Percentiles rank a stretch among this genome's conserved stretches.
Conservation (phyloP, 2,113 vertebrate species). For the Apodemus sylvaticus region DNA sequence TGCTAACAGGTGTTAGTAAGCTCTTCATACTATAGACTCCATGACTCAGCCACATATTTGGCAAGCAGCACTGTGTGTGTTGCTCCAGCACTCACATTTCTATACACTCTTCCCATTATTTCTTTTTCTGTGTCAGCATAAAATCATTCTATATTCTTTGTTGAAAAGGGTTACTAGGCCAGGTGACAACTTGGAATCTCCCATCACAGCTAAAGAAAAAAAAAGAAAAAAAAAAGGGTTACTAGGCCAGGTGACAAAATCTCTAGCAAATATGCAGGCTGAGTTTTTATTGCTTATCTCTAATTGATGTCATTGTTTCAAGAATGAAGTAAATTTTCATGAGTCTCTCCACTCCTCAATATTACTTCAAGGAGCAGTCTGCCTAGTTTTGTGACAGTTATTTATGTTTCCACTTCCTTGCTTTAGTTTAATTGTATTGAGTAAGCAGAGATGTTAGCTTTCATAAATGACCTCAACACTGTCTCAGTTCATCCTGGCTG, state of each 20-base stretch:
- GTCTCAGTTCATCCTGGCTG: neutral
- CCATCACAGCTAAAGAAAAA: no score
- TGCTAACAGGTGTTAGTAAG: neutral
- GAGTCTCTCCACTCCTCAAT: neutral
- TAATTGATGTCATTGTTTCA: neutral
- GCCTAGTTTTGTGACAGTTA: neutral
- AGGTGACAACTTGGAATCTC: no score
- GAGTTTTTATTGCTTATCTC: neutral
- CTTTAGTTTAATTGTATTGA: neutral
- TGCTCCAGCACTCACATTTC: neutral
- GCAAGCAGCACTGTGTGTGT: neutral
- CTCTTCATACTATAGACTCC: rapidly evolving
- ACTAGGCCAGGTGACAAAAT: no score
- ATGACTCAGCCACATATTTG: no score
- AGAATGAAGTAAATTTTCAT: no score
- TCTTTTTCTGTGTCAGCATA: neutral
- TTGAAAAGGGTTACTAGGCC: neutral
- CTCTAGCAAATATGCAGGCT: neutral
- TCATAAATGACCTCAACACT: neutral
- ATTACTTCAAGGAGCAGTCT: neutral
- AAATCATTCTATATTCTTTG: neutral
- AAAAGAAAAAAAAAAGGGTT: no score
- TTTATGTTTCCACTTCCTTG: neutral
- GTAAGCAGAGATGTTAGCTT: neutral
- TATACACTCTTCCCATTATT: neutral